Percentiles rank a stretch among this genome's conserved stretches.
These are phyloP conservation scores for Phortica variegata DNA, from an alignment of 1,140 invertebrate genomes.

Conservation along the genomic window DNA sequence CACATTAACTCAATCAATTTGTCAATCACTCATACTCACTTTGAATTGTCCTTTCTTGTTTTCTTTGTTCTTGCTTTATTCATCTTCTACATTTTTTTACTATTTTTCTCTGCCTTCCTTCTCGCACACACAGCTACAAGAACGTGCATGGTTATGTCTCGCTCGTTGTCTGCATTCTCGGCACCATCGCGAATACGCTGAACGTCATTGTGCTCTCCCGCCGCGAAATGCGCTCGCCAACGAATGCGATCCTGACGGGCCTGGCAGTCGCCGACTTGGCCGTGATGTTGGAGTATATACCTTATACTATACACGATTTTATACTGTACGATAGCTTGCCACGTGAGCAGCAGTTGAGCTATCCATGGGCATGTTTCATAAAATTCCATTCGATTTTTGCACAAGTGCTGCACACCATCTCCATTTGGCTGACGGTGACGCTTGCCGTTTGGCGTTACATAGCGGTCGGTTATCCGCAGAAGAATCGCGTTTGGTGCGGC, in stretches of 20 bases:
- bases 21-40: too few species aligned
- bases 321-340: conserved; percentile 58
- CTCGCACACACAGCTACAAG: conserved; percentile 35
- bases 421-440: conserved; percentile 87
- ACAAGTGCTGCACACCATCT: conserved; percentile 86
- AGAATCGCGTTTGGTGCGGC: conserved; percentile 75
- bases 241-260: conserved; percentile 83
- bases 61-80: background rate
- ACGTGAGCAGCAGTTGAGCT: conserved; percentile 61
- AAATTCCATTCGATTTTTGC: conserved; percentile 81
- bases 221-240: conserved; percentile 80
- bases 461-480: conserved; percentile 78
- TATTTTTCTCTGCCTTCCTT: background rate
- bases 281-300: conserved; percentile 92
- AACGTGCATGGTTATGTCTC: conserved; percentile 47
- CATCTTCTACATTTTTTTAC: background rate
- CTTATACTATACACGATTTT: conserved; percentile 79
- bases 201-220: conserved; percentile 92
- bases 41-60: background rate
- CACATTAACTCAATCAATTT: too few species aligned
- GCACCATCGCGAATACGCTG: conserved; percentile 86
- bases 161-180: conserved; percentile 80
- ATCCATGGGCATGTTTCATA: conserved; percentile 77
- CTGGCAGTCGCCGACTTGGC: conserved; percentile 86
- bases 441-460: conserved; percentile 91